phyloP scores from a whole-genome alignment of 2,888 invertebrate species.

The Nomada fabriciana region DNA sequence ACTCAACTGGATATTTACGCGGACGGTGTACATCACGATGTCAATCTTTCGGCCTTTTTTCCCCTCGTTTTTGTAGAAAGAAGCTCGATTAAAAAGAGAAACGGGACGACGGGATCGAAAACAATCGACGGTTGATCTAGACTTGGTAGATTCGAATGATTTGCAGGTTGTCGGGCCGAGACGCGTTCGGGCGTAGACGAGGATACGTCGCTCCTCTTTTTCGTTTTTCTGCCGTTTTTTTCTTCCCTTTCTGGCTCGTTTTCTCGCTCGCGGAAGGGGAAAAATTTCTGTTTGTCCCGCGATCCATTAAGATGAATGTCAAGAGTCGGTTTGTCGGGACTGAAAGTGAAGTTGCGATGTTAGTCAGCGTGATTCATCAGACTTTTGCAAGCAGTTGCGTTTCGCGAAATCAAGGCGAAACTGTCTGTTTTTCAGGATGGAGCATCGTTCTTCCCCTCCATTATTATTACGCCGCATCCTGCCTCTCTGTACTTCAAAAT shows the following conservation, averaged over 20 bases:
- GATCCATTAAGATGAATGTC: slow-evolving; percentile 8
- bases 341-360: neutral
- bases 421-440: neutral
- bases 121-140: no score
- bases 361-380: slow-evolving; percentile 8
- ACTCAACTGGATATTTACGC: neutral
- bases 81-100: no score
- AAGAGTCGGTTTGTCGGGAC: neutral
- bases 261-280: neutral
- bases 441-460: neutral
- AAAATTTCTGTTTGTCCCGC: neutral
- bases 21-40: no score
- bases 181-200: no score
- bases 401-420: neutral
- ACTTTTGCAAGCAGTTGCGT: neutral
- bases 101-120: no score
- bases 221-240: neutral
- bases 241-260: neutral
- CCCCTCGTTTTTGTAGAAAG: no score
- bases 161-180: no score
- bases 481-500: neutral
- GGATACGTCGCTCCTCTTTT: no score
- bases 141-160: no score
- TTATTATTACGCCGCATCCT: neutral
- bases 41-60: no score